These are phyloP conservation scores for Tenebrosternarchus preto DNA, from an alignment of 2,113 vertebrate genomes.

Conservation along the genomic window DNA sequence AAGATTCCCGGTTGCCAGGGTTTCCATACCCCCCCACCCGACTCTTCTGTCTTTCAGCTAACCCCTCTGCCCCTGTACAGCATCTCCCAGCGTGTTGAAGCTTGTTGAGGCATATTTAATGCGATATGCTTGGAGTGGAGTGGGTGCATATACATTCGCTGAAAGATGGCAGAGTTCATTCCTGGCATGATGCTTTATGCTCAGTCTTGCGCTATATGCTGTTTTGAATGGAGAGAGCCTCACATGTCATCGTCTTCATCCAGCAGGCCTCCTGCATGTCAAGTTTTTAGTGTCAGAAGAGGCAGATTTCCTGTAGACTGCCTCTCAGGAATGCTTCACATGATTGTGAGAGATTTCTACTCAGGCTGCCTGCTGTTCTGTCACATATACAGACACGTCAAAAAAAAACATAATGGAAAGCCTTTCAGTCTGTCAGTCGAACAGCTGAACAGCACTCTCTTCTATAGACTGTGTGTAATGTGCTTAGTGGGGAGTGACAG, in stretches of 20 bases:
- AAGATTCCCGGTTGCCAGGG: constrained; percentile 59
- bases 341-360: not conserved
- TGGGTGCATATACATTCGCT: constrained; percentile 42
- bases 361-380: not conserved
- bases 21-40: not conserved
- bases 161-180: constrained; percentile 60
- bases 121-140: not conserved
- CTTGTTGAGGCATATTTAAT: constrained; percentile 34
- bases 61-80: not conserved
- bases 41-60: constrained; percentile 25
- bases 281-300: constrained; percentile 59
- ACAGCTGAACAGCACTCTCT: too few relatives aligned
- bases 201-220: constrained; percentile 48
- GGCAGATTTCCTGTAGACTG: constrained; percentile 42
- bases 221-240: constrained; percentile 55
- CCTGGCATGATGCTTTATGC: constrained; percentile 56
- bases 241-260: constrained; percentile 58
- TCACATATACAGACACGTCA: too few relatives aligned
- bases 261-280: constrained; percentile 35
- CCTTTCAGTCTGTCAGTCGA: too few relatives aligned
- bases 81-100: constrained; percentile 58
- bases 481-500: too few relatives aligned
- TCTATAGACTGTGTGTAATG: too few relatives aligned
- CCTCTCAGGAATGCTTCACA: not conserved
- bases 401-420: too few relatives aligned